phyloP scores from a whole-genome alignment of 1,140 invertebrate species.

The Elymnias hypermnestra region DNA sequence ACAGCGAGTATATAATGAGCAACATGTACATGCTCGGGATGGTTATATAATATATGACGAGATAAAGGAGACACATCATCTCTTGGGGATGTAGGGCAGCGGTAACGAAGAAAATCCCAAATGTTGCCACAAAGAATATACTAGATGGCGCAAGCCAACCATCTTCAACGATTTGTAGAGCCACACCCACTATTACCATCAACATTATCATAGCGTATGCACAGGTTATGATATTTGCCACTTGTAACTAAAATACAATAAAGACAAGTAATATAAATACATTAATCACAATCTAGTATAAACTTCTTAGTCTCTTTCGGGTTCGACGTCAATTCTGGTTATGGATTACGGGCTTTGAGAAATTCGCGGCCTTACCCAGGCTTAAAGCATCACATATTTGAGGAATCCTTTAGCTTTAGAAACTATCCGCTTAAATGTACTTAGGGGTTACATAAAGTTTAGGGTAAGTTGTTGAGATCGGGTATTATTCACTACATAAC shows the following conservation, averaged over 20 bases:
- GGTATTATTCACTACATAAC: no score
- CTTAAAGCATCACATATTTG: no score
- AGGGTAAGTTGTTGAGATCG: no score
- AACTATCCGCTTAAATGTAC: no score
- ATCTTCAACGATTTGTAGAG: slow-evolving; percentile 87
- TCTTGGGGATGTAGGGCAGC: slow-evolving; percentile 92
- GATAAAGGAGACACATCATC: slow-evolving; percentile 84
- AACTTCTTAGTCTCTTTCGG: no score
- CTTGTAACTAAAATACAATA: slow-evolving; percentile 82
- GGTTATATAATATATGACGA: slow-evolving; percentile 92
- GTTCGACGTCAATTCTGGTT: no score
- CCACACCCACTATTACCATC: slow-evolving; percentile 92
- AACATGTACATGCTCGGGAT: slow-evolving; percentile 96
- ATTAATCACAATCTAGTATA: no score
- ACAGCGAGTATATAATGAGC: slow-evolving; percentile 92
- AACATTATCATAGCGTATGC: slow-evolving; percentile 95
- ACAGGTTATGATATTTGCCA: slow-evolving; percentile 95
- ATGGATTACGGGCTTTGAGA: no score
- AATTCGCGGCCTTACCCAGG: no score
- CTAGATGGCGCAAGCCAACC: slow-evolving; percentile 87
- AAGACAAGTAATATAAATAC: not conserved
- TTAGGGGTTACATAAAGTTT: no score
- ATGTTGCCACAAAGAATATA: slow-evolving; percentile 84
- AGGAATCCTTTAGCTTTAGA: no score
- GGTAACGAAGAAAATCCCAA: slow-evolving; percentile 58